Conservation (phyloP, 2,888 invertebrate species). For the Nomada goodeniana region DNA sequence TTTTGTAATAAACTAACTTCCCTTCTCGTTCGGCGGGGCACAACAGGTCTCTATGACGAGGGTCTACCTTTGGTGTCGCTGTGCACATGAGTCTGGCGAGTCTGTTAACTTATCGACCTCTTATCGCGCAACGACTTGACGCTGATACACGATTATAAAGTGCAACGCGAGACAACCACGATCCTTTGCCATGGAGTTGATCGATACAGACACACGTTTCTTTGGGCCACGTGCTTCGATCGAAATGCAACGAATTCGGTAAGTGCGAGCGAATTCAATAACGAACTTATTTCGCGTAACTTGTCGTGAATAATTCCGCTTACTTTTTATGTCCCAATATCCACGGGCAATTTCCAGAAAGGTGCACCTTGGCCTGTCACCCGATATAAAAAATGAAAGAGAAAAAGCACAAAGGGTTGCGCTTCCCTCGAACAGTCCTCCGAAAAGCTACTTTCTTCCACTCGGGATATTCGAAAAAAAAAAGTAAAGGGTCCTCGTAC, state of each 20-base stretch:
- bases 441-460: constrained; percentile 9
- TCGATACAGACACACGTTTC: background rate
- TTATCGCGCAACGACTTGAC: constrained; percentile 31
- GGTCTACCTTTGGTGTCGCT: background rate
- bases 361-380: background rate
- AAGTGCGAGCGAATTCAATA: no score
- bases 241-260: no score
- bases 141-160: constrained; percentile 24
- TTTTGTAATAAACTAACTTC: constrained; percentile 45
- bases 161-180: background rate
- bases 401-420: constrained; percentile 1
- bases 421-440: background rate
- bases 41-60: background rate
- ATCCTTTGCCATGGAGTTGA: background rate
- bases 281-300: no score
- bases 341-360: background rate
- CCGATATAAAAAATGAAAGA: background rate
- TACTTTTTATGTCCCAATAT: background rate
- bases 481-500: background rate
- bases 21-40: constrained; percentile 7
- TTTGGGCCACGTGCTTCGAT: no score
- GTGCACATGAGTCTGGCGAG: background rate
- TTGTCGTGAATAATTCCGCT: background rate
- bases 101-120: constrained; percentile 3
- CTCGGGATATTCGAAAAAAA: background rate